Base-by-base conservation (phyloP, 2,113 vertebrate species). In the Synodontis membranacea region DNA sequence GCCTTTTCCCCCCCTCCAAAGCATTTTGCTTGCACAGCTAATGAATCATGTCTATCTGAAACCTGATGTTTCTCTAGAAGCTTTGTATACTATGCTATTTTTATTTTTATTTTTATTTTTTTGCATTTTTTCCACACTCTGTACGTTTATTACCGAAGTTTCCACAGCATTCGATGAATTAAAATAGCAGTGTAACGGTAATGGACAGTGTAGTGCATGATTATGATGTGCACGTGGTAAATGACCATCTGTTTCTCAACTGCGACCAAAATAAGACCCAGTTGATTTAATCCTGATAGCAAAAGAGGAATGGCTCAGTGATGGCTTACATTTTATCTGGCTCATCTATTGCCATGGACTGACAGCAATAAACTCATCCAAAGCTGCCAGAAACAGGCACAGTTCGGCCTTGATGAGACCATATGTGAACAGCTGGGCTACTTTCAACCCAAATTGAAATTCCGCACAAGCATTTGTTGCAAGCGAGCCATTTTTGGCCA, bases 1-100 rank as follows among this genome's bases (percentile, higher is more conserved):
- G 31, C 75, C n/a, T 79, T 79, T 37, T 79, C 54, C n/a, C 60
- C 54, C n/a, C 28, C 46, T 54, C 75, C 19, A 17, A 78, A 78
- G 7, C 11, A 15, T 46, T 78, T 52, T 78, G 5, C 46, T 31
- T 31, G 14, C 46, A 78, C 46, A 54, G 76, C 48, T 54, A 79
- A 56, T 79, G 76, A 54, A 79, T 79, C 31, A 50, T 52, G 50
- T 37, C 48, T 17, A 79, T 21, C 31, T 12, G 28, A 78, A 78
- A 34, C 39, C n/a, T 78, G 46, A 78, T 9, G 31, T 50, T 78
- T 50, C n/a, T 78, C n/a, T 52, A 7, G 15, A 78, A 78, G 19
- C 76, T 37, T 23, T 34, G 37, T 37, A 15, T 52, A 31, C n/a
- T 50, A 17, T 78, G 50, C 1, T 75, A 9, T 64, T 31, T 44